Percentiles rank a stretch among this genome's conserved stretches.
Evolutionary conservation across 2,113 vertebrate genomes (phyloP).

Genomic region (Thinocorus orbignyianus): DNA sequence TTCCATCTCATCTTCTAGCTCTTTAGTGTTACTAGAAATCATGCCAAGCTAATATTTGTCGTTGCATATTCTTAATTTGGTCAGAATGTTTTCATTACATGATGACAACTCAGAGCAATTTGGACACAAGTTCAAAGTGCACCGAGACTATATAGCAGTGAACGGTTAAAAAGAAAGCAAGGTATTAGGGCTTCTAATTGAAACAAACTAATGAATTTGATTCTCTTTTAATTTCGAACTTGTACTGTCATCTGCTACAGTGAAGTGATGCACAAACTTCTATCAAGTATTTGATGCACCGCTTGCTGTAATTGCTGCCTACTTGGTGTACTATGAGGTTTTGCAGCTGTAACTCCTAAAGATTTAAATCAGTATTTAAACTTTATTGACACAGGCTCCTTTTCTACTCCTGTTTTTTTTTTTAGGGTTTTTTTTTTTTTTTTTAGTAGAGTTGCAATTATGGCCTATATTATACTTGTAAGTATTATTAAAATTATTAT

Average conservation of each 20-base stretch:
- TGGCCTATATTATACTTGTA: background rate
- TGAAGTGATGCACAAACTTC: background rate
- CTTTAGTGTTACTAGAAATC: background rate
- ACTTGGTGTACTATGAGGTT: background rate
- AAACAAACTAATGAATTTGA: background rate
- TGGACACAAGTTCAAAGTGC: background rate
- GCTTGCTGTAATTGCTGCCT: background rate
- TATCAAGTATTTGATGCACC: background rate
- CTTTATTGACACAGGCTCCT: background rate
- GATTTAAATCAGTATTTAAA: conserved; percentile 2
- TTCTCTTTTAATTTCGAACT: background rate
- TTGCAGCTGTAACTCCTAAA: background rate
- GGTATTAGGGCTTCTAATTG: background rate
- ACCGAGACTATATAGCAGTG: background rate
- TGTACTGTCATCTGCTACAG: background rate
- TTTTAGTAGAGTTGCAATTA: background rate
- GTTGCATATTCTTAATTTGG: background rate
- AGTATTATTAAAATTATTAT: background rate
- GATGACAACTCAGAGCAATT: background rate
- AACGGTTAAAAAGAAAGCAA: background rate
- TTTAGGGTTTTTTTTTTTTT: too few species aligned
- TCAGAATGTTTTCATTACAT: background rate
- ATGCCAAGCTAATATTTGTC: background rate
- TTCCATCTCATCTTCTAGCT: background rate
- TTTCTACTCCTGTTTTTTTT: background rate